Evolutionary conservation across 2,113 vertebrate species (phyloP).

Genomic region (Cyrtonyx montezumae): DNA sequence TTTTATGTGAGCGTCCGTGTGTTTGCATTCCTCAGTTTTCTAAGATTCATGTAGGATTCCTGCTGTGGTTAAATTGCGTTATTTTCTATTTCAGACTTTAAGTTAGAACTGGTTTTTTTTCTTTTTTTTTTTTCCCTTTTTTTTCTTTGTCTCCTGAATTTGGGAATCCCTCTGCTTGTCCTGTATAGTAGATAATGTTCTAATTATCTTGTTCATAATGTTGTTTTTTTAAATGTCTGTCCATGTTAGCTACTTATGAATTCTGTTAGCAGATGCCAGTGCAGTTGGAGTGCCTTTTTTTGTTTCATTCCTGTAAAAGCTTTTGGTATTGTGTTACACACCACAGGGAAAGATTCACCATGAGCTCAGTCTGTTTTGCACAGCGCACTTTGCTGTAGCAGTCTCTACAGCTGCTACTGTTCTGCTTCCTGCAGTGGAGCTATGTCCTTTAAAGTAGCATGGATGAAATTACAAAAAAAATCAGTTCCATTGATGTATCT

Average conservation of each 20-base stretch:
- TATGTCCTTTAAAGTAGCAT: background rate
- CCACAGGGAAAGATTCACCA: slow-evolving; percentile 37
- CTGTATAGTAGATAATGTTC: slow-evolving; percentile 21
- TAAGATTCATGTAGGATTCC: background rate
- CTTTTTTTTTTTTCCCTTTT: background rate
- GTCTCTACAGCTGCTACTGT: background rate
- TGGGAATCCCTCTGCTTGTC: background rate
- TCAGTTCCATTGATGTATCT: background rate
- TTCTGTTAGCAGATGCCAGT: background rate
- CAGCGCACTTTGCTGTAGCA: background rate
- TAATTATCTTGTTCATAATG: background rate
- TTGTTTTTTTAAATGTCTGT: background rate
- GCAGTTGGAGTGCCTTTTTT: background rate
- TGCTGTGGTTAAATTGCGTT: background rate
- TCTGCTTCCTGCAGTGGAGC: background rate
- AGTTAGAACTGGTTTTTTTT: background rate
- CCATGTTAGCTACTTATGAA: background rate
- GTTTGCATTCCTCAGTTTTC: background rate
- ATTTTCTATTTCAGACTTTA: background rate
- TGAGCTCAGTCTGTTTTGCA: background rate
- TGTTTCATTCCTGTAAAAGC: slow-evolving; percentile 8
- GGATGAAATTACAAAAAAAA: background rate
- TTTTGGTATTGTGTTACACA: slow-evolving; percentile 57
- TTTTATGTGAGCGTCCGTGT: background rate
- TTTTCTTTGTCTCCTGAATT: background rate